A percentile compares a stretch with the other conserved stretches of the same genome.
Conservation (phyloP, 2,797 vertebrate species). For the Gymnoscopelus braueri region DNA sequence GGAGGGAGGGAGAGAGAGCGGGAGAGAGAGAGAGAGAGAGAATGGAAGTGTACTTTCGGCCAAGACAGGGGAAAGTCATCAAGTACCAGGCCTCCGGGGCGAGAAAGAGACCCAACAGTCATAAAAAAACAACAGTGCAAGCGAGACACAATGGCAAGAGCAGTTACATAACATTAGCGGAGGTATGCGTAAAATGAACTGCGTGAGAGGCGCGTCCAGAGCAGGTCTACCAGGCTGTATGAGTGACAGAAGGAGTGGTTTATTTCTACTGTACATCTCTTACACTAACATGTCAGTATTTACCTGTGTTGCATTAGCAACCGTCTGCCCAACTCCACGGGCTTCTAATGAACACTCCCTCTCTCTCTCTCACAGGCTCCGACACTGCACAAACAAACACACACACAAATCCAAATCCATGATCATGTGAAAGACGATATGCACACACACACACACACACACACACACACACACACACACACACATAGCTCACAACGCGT, state of each 20-base stretch:
- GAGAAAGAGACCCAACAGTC: conserved; percentile 14
- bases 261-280: conserved; percentile 40
- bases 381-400: too few species aligned
- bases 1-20: neutral
- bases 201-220: conserved; percentile 57
- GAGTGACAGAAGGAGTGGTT: conserved; percentile 63
- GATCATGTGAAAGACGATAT: too few species aligned
- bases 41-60: conserved; percentile 23
- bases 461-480: conserved; percentile 23
- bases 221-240: conserved; percentile 39
- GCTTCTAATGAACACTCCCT: neutral
- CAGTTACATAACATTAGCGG: conserved; percentile 62
- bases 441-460: conserved; percentile 26
- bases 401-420: neutral
- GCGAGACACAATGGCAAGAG: conserved; percentile 47
- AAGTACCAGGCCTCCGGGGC: conserved; percentile 34
- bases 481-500: too few species aligned
- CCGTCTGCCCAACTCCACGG: neutral
- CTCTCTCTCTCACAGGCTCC: neutral
- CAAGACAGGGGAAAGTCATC: conserved; percentile 29
- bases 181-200: conserved; percentile 73
- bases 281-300: conserved; percentile 24
- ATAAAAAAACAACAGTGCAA: conserved; percentile 47
- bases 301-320: neutral
- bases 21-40: conserved; percentile 11